Evolutionary conservation across 2,797 vertebrate genomes (phyloP), one percentile per base, ranked within the genome.

Genomic region (Anolis apletophallus): DNA sequence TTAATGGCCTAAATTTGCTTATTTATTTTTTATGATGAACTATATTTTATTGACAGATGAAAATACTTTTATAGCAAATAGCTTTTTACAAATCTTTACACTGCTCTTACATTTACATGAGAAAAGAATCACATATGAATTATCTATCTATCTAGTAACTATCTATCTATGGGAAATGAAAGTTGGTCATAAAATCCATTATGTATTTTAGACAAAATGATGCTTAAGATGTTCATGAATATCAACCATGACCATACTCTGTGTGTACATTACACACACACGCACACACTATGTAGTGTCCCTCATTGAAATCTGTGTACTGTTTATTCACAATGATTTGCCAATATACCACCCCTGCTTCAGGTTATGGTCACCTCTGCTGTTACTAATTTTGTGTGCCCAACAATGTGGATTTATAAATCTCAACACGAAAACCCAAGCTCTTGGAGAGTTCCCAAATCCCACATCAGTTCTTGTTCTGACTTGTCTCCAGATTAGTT

Each of bases 1-100:
- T 83, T 90, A 91, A 91, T 5, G 82, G 46, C 64, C 64, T 5
- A 89, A 90, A 93, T 91, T 88, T 50, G 71, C 89, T 94, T 89
- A 87, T 91, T 94, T 80, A 85, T 90, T 69, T 46, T 59, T 82
- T 89, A 54, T 91, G 92, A 90, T 73, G 89, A 85, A 6, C 5
- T 40, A 64, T 80, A 54, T 76, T 52, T 90, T 87, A 90, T 86
- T 90, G 87, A 92, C 90, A 61, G 10, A 69, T 0, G 86, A 75
- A 91, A 87, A 83, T 72, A 73, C 69, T 68, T 55, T 78, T 59
- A 74, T 29, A 40, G 36, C 21, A 50, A 71, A 78, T 52, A 50
- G 9, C 14, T 16, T 26, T 57, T 55, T 34, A 21, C 21, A n/a
- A 4, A 46, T 46, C 79, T 74, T 71, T 54, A 26, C n/a, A 52